phyloP scores from a whole-genome alignment of 2,797 vertebrate species.

The Catamblyrhynchus diadema region DNA sequence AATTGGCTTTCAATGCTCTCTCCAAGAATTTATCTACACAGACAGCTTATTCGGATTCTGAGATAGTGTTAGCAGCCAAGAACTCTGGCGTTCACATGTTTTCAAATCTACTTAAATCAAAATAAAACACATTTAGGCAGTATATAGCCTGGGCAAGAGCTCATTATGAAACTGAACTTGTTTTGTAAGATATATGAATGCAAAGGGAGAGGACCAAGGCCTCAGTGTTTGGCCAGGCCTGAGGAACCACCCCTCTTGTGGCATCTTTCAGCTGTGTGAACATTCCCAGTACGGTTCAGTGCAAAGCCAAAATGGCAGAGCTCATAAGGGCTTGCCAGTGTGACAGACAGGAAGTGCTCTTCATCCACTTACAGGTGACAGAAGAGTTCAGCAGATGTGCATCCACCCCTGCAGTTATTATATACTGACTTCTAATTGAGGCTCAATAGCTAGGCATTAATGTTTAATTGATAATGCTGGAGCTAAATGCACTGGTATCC shows the following conservation, averaged over 20 bases:
- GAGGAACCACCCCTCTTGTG: background rate
- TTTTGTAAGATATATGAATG: background rate
- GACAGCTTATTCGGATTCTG: background rate
- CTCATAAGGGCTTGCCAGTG: background rate
- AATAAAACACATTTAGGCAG: background rate
- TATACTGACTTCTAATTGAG: background rate
- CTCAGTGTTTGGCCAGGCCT: background rate
- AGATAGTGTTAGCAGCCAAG: background rate
- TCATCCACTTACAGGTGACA: background rate
- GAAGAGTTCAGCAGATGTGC: background rate
- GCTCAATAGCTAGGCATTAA: background rate
- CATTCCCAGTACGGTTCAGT: background rate
- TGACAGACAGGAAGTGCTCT: background rate
- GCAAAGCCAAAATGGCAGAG: background rate
- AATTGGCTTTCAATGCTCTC: background rate
- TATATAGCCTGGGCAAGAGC: background rate
- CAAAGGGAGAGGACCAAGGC: background rate
- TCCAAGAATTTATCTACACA: background rate
- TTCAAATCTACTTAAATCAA: background rate
- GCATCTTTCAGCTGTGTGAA: background rate
- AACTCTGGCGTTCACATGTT: background rate
- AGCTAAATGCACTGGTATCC: background rate
- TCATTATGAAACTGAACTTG: background rate
- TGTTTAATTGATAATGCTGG: background rate
- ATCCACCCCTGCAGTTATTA: background rate